Conservation (phyloP, 2,113 vertebrate species). For the Cichladusa arquata region DNA sequence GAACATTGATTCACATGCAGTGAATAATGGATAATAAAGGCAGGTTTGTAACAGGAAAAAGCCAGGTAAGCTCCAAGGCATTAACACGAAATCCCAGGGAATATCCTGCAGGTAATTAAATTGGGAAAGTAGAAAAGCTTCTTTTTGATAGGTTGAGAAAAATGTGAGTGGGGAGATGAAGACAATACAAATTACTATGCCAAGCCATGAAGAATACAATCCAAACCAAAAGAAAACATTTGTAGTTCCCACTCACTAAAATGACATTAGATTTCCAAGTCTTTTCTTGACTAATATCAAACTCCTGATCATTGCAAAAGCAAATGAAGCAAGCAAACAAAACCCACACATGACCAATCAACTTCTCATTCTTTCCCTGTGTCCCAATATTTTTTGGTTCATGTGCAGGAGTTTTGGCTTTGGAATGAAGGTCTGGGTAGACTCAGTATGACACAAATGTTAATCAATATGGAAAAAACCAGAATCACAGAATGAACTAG, state of each 20-base stretch:
- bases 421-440: background rate
- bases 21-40: background rate
- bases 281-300: background rate
- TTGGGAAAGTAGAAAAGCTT: background rate
- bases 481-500: background rate
- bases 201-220: background rate
- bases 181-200: background rate
- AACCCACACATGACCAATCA: fast-evolving
- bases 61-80: background rate
- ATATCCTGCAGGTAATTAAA: background rate
- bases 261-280: background rate
- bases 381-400: background rate
- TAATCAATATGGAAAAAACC: background rate
- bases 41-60: background rate
- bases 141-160: background rate
- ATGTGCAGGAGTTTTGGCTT: background rate
- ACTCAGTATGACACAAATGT: background rate
- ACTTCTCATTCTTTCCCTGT: background rate
- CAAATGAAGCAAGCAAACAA: background rate
- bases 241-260: background rate
- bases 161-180: fast-evolving
- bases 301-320: background rate
- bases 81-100: background rate
- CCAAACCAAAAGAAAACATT: background rate
- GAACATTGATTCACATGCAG: background rate